phyloP scores from a whole-genome alignment of 2,888 invertebrate genomes.

The Tipula lateralis region DNA sequence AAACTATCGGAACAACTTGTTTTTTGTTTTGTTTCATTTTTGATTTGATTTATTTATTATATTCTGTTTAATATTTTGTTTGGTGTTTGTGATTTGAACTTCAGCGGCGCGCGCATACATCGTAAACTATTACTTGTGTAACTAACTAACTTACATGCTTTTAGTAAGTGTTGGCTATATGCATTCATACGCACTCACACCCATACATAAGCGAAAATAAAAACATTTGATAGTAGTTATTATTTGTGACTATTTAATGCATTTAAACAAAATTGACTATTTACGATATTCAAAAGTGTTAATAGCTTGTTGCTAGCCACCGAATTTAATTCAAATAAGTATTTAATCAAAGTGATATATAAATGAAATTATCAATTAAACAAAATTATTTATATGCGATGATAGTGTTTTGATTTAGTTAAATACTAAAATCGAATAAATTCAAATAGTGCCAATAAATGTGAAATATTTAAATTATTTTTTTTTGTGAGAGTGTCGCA shows the following conservation, averaged over 20 bases:
- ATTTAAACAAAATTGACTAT: no score
- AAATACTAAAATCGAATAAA: conserved; percentile 3
- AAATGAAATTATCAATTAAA: neutral
- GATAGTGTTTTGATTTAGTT: neutral
- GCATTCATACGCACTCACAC: no score
- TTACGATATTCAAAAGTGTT: neutral
- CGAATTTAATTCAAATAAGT: neutral
- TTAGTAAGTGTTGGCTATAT: no score
- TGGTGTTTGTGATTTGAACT: neutral
- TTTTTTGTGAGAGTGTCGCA: neutral
- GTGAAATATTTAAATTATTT: neutral
- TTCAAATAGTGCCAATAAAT: neutral
- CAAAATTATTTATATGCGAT: neutral
- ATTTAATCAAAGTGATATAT: neutral
- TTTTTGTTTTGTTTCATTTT: neutral
- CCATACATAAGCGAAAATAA: no score
- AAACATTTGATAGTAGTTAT: no score
- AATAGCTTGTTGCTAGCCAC: neutral
- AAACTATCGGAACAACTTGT: neutral
- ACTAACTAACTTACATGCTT: no score
- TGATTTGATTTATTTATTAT: neutral
- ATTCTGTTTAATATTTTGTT: neutral
- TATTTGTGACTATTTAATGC: no score
- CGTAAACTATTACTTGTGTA: no score
- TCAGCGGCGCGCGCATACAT: neutral